These are phyloP conservation scores for Brenthis ino DNA, from an alignment of 2,888 invertebrate species.

Conservation along the genomic window DNA sequence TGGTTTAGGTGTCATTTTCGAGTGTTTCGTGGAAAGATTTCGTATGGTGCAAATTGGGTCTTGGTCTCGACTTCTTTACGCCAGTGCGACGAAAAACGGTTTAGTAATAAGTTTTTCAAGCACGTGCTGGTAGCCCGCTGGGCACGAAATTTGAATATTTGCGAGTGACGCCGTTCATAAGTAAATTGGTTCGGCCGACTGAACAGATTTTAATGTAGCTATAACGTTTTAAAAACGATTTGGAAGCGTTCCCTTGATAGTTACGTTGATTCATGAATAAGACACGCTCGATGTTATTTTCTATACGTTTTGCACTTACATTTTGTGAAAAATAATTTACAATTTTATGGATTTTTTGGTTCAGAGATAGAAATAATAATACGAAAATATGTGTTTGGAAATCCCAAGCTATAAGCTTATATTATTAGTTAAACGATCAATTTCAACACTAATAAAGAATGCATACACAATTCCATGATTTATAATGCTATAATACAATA, in stretches of 20 bases:
- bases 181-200: not conserved
- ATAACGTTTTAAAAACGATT: not conserved
- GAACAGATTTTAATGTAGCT: constrained; percentile 20
- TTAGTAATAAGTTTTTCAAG: constrained; percentile 62
- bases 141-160: constrained; percentile 55
- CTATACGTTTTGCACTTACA: not conserved
- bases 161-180: not conserved
- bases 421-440: no score
- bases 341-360: no score
- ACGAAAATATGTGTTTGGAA: no score
- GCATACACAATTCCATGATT: no score
- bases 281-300: constrained; percentile 1
- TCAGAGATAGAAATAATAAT: no score
- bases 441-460: no score
- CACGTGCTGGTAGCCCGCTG: constrained; percentile 64
- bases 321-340: no score
- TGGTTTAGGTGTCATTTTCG: constrained; percentile 50
- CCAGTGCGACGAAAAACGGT: constrained; percentile 61
- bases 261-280: not conserved
- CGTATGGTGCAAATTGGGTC: constrained; percentile 60
- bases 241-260: constrained; percentile 1
- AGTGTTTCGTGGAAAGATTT: constrained; percentile 34
- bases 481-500: no score
- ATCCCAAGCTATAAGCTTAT: no score
- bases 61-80: constrained; percentile 67